A percentile compares a stretch with the other conserved stretches of the same genome.
These are phyloP conservation scores for Ctenopoma multispine DNA, from an alignment of 2,797 vertebrate genomes.

Conservation along the genomic window DNA sequence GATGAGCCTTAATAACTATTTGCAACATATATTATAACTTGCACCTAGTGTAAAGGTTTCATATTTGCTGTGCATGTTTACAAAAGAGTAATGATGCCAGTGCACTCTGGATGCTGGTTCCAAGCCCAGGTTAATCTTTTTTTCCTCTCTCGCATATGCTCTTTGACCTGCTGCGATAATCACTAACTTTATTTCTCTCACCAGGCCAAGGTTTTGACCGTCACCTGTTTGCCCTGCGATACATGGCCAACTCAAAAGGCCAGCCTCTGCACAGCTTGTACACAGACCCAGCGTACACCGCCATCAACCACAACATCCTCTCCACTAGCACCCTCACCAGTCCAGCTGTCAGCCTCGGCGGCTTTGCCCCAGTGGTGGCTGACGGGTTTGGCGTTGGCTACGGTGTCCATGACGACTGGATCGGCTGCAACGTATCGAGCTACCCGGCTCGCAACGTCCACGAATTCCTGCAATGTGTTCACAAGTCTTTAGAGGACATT, in stretches of 20 bases:
- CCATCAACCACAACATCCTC: slow-evolving; percentile 95
- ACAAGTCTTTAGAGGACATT: slow-evolving; percentile 93
- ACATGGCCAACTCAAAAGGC: slow-evolving; percentile 84
- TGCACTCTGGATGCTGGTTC: no score
- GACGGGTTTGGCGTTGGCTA: slow-evolving; percentile 95
- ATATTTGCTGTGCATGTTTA: no score
- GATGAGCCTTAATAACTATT: no score
- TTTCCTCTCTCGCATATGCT: no score
- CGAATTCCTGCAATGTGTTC: slow-evolving; percentile 90
- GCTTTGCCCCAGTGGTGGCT: slow-evolving; percentile 94
- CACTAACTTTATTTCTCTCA: not conserved
- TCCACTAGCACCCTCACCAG: slow-evolving; percentile 96
- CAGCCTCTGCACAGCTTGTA: slow-evolving; percentile 86
- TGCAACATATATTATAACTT: no score
- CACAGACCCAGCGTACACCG: slow-evolving; percentile 89
- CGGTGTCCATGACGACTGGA: slow-evolving; percentile 90
- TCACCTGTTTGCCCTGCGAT: slow-evolving; percentile 91
- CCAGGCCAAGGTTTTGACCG: slow-evolving; percentile 97
- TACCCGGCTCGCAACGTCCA: slow-evolving; percentile 89
- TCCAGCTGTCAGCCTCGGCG: slow-evolving; percentile 89
- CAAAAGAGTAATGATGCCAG: no score
- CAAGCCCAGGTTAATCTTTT: no score
- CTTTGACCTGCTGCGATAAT: not conserved
- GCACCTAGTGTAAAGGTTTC: no score
- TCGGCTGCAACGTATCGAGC: slow-evolving; percentile 92